phyloP scores from a whole-genome alignment of 2,797 vertebrate species.

The Australoheros facetus region DNA sequence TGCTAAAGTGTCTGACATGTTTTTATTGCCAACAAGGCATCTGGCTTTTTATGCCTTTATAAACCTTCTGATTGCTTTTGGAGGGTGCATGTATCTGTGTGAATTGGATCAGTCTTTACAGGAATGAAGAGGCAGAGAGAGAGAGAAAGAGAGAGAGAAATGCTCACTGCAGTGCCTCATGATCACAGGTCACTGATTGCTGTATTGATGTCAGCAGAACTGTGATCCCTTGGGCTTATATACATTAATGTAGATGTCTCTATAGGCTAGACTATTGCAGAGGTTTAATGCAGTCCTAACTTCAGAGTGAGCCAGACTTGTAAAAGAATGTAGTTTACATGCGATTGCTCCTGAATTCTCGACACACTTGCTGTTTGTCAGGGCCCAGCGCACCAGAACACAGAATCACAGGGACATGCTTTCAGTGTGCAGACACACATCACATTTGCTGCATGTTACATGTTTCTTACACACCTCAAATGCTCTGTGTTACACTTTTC shows the following conservation, averaged over 20 bases:
- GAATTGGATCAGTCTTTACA: conserved; percentile 31
- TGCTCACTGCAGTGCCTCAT: conserved; percentile 64
- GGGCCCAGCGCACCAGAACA: conserved; percentile 26
- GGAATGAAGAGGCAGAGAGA: not conserved
- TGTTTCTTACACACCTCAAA: not conserved
- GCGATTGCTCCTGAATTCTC: not conserved
- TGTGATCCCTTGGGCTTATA: conserved; percentile 54
- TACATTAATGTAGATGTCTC: conserved; percentile 34
- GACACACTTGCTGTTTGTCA: conserved; percentile 14
- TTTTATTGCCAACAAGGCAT: conserved; percentile 6
- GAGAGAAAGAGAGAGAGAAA: conserved; percentile 11
- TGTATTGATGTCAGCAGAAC: conserved; percentile 70
- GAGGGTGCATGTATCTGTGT: conserved; percentile 26
- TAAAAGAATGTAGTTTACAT: conserved; percentile 52
- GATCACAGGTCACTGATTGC: conserved; percentile 67
- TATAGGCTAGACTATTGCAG: conserved; percentile 21
- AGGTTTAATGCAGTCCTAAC: conserved; percentile 33
- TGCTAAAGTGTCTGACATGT: conserved; percentile 4
- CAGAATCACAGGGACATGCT: not conserved
- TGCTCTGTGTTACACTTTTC: not conserved
- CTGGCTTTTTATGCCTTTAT: conserved; percentile 29
- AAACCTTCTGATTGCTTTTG: conserved; percentile 22
- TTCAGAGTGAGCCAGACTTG: conserved; percentile 15
- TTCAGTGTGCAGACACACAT: conserved; percentile 11
- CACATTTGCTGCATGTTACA: conserved; percentile 29